Percentiles rank a stretch among this genome's conserved stretches.
These are phyloP conservation scores for Pterobdella sp. DNA, from an alignment of 2,888 invertebrate species.

Conservation along the genomic window DNA sequence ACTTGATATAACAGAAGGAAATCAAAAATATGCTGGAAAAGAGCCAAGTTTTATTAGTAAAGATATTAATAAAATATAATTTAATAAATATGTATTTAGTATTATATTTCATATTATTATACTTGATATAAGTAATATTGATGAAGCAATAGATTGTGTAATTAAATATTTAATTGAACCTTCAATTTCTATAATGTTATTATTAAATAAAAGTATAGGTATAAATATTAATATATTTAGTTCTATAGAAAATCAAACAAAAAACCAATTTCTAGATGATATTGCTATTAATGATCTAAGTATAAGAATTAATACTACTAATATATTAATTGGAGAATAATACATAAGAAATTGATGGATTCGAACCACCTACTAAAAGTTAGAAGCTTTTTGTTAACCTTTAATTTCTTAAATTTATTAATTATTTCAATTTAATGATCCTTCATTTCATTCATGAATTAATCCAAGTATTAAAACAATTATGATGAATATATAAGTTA, in stretches of 20 bases:
- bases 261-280: slow-evolving; percentile 27
- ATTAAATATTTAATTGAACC: slow-evolving; percentile 39
- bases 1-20: slow-evolving; percentile 35
- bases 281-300: slow-evolving; percentile 26
- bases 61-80: slow-evolving; percentile 12
- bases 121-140: slow-evolving; percentile 28
- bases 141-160: slow-evolving; percentile 35
- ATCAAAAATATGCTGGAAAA: slow-evolving; percentile 36
- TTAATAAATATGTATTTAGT: neutral
- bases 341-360: slow-evolving; percentile 34
- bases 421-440: slow-evolving; percentile 57
- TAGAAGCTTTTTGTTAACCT: slow-evolving; percentile 37
- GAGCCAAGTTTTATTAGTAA: slow-evolving; percentile 34
- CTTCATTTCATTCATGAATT: slow-evolving; percentile 58
- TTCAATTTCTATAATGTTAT: slow-evolving; percentile 35
- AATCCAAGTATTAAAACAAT: slow-evolving; percentile 56
- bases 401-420: slow-evolving; percentile 42
- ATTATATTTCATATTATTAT: slow-evolving; percentile 20
- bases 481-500: slow-evolving; percentile 38
- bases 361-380: slow-evolving; percentile 37
- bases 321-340: slow-evolving; percentile 21
- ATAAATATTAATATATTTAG: slow-evolving; percentile 38
- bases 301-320: slow-evolving; percentile 8
- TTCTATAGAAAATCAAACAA: slow-evolving; percentile 37
- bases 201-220: slow-evolving; percentile 34